phyloP scores from a whole-genome alignment of 2,888 invertebrate species.

The Drosophila mettleri region DNA sequence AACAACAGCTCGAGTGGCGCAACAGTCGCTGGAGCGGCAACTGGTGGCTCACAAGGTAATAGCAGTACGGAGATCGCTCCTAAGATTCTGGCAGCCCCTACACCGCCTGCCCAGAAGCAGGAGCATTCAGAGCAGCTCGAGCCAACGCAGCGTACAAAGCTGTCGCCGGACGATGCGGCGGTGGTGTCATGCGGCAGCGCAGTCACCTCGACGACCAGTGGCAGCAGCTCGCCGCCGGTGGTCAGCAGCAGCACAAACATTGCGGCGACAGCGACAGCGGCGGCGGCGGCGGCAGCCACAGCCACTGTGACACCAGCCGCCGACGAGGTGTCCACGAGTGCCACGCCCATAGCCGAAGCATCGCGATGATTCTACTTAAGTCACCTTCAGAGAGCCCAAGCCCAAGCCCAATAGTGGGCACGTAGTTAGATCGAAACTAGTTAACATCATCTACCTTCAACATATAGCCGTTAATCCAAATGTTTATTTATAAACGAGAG shows the following conservation, averaged over 20 bases:
- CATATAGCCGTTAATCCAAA: constrained; percentile 71
- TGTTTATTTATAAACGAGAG: constrained; percentile 57
- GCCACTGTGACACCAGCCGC: constrained; percentile 23
- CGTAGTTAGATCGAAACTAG: constrained; percentile 64
- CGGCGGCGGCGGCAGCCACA: constrained; percentile 7
- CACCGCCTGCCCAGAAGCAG: constrained; percentile 10
- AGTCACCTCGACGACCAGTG: constrained; percentile 83
- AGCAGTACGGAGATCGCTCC: constrained; percentile 46
- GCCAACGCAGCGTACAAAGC: constrained; percentile 34
- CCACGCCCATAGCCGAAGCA: constrained; percentile 64
- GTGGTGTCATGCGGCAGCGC: constrained; percentile 49
- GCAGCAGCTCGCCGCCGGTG: constrained; percentile 82
- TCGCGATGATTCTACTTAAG: constrained; percentile 56
- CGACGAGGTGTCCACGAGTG: constrained; percentile 83
- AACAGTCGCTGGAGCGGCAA: constrained; percentile 12
- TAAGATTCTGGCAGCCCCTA: constrained; percentile 53
- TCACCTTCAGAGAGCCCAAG: background rate
- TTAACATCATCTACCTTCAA: constrained; percentile 79
- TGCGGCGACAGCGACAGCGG: background rate
- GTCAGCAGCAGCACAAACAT: constrained; percentile 83
- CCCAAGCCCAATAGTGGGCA: constrained; percentile 15
- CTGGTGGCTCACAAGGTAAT: constrained; percentile 63
- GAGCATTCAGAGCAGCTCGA: constrained; percentile 6
- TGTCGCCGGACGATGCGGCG: constrained; percentile 43
- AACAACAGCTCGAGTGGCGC: constrained; percentile 28